Evolutionary conservation across 2,113 vertebrate species (phyloP), one percentile per base, ranked within the genome.

Genomic region (Cinclus mexicanus): DNA sequence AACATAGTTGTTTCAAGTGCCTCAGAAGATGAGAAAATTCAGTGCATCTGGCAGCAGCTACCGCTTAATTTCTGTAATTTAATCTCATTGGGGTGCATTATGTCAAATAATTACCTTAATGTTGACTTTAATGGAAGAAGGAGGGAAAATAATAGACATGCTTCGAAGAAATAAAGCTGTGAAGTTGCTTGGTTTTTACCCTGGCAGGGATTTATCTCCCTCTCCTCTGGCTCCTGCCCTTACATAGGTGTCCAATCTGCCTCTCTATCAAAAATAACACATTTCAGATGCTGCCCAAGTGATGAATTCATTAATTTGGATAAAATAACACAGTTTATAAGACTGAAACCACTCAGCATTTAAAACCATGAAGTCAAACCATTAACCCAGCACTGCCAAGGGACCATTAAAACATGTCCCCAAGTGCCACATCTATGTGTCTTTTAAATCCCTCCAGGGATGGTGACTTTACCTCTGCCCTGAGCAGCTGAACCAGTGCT

Each of bases 61-160:
- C 41, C 74, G 79, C 57, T 89, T 94, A 60, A 93, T 65, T 87
- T 76, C 65, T 89, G 74, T 78, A 72, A 87, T 76, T 89, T 94
- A 85, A 85, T 94, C 74, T 87, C 81, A 72, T 75, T 85, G 87
- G 93, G 11, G 42, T 80, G 49, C 91, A 94, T 94, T 95, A 87
- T 94, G 57, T 61, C 74, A 87, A 95, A 85, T 82, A 94, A 95
- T 95, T 85, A n/a, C 33, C 78, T 79, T 87, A 80, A 94, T 80
- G 70, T 94, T 85, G 70, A 50, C 81, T 75, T 56, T 83, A 87
- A 85, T 83, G 81, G 80, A 35, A 80, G 65, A 83, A 79, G 11
- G 33, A 25, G 89, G 29, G 44, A 60, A 87, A 92, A 91, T 60
- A 87, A 94, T 49, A 87, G 61, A 46, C 20, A 29, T 59, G 10